Evolutionary conservation across 2,797 vertebrate species (phyloP).

Genomic region (Alectoris magna): DNA sequence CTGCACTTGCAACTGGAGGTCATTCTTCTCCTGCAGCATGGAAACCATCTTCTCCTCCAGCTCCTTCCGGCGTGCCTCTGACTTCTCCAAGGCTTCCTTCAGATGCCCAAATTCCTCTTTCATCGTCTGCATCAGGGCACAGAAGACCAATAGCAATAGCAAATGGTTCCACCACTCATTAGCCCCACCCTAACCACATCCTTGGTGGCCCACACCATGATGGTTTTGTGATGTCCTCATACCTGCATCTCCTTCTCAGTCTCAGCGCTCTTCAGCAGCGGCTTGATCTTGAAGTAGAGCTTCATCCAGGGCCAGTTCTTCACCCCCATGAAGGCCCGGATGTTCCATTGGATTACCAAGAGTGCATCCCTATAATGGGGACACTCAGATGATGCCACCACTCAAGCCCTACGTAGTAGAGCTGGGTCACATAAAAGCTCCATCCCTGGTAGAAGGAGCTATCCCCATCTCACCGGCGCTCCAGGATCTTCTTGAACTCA

Average conservation of each 20-base stretch:
- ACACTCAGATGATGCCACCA: background rate
- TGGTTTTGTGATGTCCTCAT: background rate
- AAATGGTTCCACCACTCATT: background rate
- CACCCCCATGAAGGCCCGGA: slow-evolving; percentile 91
- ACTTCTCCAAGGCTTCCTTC: slow-evolving; percentile 93
- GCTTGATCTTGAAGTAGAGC: slow-evolving; percentile 93
- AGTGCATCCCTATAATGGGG: slow-evolving; percentile 83
- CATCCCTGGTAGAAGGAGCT: background rate
- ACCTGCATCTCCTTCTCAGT: slow-evolving; percentile 86
- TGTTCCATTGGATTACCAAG: slow-evolving; percentile 89
- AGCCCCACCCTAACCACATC: too few species aligned
- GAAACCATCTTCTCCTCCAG: slow-evolving; percentile 94
- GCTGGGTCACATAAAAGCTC: background rate
- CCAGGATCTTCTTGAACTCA: slow-evolving; percentile 78
- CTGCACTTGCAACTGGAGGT: slow-evolving; percentile 91
- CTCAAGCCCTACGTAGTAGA: too few species aligned
- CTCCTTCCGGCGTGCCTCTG: slow-evolving; percentile 89
- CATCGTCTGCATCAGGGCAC: slow-evolving; percentile 80
- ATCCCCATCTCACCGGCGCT: slow-evolving; percentile 76
- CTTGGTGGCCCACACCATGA: background rate
- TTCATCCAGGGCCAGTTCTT: slow-evolving; percentile 97
- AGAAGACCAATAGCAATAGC: background rate
- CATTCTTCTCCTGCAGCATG: slow-evolving; percentile 93
- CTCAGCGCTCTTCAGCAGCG: slow-evolving; percentile 88
- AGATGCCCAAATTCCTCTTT: slow-evolving; percentile 93